Conservation (phyloP, 2,113 vertebrate genomes). For the Lasiurus cinereus region DNA sequence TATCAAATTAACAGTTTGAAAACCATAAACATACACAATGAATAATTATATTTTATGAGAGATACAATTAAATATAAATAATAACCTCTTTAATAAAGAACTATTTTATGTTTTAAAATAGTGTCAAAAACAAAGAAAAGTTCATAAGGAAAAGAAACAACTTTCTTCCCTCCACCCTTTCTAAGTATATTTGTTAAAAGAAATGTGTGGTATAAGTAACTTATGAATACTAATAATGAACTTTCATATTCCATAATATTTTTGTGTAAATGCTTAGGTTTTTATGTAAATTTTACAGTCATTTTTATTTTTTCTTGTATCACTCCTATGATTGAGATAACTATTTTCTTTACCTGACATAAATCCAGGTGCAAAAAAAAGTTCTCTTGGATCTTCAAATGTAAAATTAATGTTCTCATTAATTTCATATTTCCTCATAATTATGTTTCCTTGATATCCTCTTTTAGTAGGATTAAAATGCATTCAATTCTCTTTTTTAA, state of each 20-base stretch:
- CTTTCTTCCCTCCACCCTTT: neutral
- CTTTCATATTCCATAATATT: neutral
- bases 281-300: neutral
- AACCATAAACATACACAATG: neutral
- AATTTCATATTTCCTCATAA: conserved; percentile 59
- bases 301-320: conserved; percentile 13
- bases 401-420: conserved; percentile 25
- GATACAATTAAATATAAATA: neutral
- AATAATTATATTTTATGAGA: neutral
- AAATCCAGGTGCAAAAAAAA: neutral
- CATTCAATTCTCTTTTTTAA: conserved; percentile 10
- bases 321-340: neutral
- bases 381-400: conserved; percentile 5
- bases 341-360: neutral
- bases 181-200: conserved; percentile 50
- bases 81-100: neutral
- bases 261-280: neutral
- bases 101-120: conserved; percentile 34
- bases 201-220: neutral
- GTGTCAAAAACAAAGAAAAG: neutral
- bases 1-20: neutral
- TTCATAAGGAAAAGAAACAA: neutral
- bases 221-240: conserved; percentile 11
- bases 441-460: neutral
- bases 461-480: neutral